These are phyloP conservation scores for Acanthopagrus latus DNA, from an alignment of 2,797 vertebrate species.

Conservation along the genomic window DNA sequence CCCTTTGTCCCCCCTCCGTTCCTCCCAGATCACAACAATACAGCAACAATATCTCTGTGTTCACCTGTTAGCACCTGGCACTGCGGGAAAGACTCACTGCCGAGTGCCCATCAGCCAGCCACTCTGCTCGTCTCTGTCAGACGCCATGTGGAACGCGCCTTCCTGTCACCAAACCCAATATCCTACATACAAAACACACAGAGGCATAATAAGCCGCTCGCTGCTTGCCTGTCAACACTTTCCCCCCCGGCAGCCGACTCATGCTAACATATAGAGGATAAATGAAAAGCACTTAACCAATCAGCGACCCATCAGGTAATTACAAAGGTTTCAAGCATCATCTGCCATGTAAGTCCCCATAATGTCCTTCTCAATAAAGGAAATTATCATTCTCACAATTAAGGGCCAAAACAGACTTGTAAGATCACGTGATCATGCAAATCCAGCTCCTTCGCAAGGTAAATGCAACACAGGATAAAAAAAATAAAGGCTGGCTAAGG, in stretches of 20 bases:
- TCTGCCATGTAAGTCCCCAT: slow-evolving; percentile 35
- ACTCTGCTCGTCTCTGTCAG: slow-evolving; percentile 66
- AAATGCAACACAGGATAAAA: neutral
- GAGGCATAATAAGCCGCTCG: slow-evolving; percentile 59
- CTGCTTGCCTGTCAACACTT: slow-evolving; percentile 75
- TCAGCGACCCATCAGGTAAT: slow-evolving; percentile 77
- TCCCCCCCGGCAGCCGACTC: slow-evolving; percentile 47
- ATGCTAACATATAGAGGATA: slow-evolving; percentile 74
- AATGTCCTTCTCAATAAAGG: slow-evolving; percentile 18
- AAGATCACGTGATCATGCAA: too few relatives aligned
- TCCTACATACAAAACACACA: slow-evolving; percentile 73
- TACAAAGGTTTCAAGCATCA: slow-evolving; percentile 66
- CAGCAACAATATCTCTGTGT: slow-evolving; percentile 79
- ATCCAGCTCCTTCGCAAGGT: too few relatives aligned
- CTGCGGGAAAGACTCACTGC: slow-evolving; percentile 58
- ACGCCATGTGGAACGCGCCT: slow-evolving; percentile 81
- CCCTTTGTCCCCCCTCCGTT: slow-evolving; percentile 66
- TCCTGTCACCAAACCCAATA: slow-evolving; percentile 78
- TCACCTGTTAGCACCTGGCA: slow-evolving; percentile 83
- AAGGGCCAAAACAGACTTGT: slow-evolving; percentile 8
- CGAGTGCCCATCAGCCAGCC: slow-evolving; percentile 56
- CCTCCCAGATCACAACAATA: slow-evolving; percentile 68
- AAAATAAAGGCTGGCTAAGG: rapidly evolving
- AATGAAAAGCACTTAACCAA: slow-evolving; percentile 81
- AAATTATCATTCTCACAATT: slow-evolving; percentile 8